Percentiles rank a stretch among this genome's conserved stretches.
phyloP scores from a whole-genome alignment of 92 coral and sea anemone genomes.

The Phenganax marumi region DNA sequence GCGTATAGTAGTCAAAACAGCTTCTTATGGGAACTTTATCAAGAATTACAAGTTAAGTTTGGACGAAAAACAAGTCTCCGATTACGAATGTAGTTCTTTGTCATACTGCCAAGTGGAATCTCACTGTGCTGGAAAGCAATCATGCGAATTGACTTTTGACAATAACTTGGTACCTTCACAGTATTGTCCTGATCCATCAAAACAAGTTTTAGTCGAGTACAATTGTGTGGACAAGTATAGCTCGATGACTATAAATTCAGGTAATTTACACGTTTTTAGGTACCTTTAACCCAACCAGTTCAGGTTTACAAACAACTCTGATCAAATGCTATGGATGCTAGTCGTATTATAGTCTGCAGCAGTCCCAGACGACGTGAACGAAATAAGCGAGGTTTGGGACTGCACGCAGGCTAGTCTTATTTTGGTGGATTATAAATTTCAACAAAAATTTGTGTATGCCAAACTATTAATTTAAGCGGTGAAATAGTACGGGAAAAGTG shows the following conservation, averaged over 20 bases:
- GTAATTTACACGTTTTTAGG: background rate
- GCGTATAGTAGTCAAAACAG: background rate
- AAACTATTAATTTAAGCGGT: background rate
- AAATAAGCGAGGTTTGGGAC: too few species aligned
- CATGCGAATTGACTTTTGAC: constrained; percentile 2
- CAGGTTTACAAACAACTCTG: background rate
- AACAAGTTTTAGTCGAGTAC: background rate
- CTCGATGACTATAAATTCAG: background rate
- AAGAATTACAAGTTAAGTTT: background rate
- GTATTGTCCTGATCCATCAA: background rate
- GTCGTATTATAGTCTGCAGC: too few species aligned
- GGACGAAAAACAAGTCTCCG: background rate
- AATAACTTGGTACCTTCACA: background rate
- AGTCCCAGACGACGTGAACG: too few species aligned
- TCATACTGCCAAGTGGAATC: background rate
- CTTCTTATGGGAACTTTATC: background rate
- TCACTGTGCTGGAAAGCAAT: constrained; percentile 5
- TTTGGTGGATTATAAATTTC: too few species aligned
- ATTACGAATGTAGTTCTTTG: background rate
- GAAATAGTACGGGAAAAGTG: background rate
- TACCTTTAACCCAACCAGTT: background rate
- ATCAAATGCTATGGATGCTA: too few species aligned
- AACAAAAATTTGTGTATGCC: too few species aligned
- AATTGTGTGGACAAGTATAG: background rate
- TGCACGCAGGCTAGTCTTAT: too few species aligned